phyloP scores from a whole-genome alignment of 2,113 vertebrate species.

The Chelonoidis abingdonii region DNA sequence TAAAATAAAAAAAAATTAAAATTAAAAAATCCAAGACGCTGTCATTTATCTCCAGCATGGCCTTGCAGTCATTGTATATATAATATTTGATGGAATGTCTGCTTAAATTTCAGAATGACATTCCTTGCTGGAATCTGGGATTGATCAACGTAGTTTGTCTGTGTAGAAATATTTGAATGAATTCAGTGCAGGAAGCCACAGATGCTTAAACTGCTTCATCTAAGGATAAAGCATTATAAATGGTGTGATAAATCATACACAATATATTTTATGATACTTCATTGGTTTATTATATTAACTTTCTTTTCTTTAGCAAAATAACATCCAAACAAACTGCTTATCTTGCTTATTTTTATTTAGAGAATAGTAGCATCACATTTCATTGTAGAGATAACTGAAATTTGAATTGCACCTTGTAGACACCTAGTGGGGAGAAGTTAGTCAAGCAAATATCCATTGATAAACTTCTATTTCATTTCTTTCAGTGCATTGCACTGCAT shows the following conservation, averaged over 20 bases:
- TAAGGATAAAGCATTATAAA: background rate
- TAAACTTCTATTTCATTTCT: accelerated
- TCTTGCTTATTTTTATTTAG: background rate
- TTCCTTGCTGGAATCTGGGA: background rate
- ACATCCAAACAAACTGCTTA: accelerated
- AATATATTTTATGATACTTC: background rate
- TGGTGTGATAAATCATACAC: background rate
- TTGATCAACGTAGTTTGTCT: background rate
- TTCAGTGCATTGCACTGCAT: background rate
- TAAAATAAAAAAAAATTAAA: background rate
- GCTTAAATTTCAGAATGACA: background rate
- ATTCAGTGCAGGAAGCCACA: background rate
- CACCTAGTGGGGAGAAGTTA: slow-evolving; percentile 58
- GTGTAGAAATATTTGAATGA: background rate
- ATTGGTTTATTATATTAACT: accelerated
- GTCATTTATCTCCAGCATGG: background rate
- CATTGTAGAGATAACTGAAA: background rate
- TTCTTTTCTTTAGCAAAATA: background rate
- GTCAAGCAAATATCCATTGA: accelerated
- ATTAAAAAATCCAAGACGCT: background rate
- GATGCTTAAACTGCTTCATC: background rate
- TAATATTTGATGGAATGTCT: background rate
- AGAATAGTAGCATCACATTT: accelerated
- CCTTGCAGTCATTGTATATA: background rate
- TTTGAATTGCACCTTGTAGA: slow-evolving; percentile 52